A percentile compares a stretch with the other conserved stretches of the same genome.
These are phyloP conservation scores for Chloromyia formosa DNA, from an alignment of 2,888 invertebrate species.

Conservation along the genomic window DNA sequence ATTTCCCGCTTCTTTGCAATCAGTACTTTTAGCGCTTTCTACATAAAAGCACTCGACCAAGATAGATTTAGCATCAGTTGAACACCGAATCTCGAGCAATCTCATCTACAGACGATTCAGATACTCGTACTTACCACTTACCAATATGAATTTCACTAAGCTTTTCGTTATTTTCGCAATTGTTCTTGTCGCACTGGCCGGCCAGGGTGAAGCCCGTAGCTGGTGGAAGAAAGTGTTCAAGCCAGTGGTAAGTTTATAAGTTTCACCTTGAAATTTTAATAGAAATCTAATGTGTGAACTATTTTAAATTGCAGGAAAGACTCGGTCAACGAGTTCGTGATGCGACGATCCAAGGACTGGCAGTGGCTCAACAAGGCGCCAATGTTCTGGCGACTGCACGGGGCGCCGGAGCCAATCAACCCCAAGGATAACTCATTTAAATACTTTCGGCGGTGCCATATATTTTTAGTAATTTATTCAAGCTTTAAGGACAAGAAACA, in stretches of 20 bases:
- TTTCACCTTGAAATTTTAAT: no score
- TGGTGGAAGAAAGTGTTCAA: conserved; percentile 31
- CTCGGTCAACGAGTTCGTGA: conserved; percentile 20
- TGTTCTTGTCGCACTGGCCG: conserved; percentile 13
- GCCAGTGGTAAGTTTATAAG: conserved; percentile 8
- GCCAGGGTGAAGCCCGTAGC: conserved; percentile 10
- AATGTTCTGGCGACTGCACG: conserved; percentile 23
- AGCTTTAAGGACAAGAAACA: background rate
- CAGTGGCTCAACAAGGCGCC: conserved; percentile 30
- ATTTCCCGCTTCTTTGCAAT: no score
- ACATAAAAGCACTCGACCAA: background rate
- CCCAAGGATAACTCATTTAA: background rate
- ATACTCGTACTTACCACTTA: background rate
- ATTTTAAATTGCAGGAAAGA: conserved; percentile 14
- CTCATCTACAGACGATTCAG: background rate
- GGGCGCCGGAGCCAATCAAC: background rate
- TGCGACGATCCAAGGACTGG: conserved; percentile 11
- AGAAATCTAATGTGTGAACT: background rate
- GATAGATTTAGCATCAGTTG: background rate
- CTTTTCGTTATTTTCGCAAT: conserved; percentile 24
- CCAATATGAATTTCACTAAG: conserved; percentile 29
- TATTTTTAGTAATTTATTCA: background rate
- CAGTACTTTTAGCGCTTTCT: background rate
- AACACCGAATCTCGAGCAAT: background rate
- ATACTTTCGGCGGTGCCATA: background rate